Evolutionary conservation across 2,113 vertebrate species (phyloP), one percentile per base, ranked within the genome.

Genomic region (Gallinago paraguaiae): DNA sequence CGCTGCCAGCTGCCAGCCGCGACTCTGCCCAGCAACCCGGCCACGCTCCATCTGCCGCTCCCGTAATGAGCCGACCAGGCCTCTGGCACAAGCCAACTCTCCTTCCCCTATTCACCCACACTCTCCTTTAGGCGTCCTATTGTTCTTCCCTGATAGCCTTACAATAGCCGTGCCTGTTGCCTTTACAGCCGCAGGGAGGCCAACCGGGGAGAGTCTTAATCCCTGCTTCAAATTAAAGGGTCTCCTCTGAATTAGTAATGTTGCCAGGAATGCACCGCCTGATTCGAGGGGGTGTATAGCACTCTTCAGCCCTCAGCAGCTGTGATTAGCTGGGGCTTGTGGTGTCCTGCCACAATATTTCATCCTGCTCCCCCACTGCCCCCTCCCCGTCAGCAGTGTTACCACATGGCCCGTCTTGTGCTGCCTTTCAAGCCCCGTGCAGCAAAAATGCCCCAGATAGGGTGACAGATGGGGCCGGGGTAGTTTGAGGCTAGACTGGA

Each of bases 11-110:
- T 94, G 90, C 84, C 91, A 37, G 61, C 70, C 68, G 82, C 45
- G 56, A 79, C 92, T 98, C 98, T 98, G 98, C 98, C 97, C 96
- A 43, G 98, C 98, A 98, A 98, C 98, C 91, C 71, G 96, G 96
- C 97, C 97, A 96, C 93, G 96, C 97, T 98, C 98, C 98, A 98
- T 98, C 98, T 98, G 98, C 98, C 24, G 96, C 96, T 92, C 92
- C 97, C 86, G 77, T 94, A 97, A 97, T 98, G 96, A 98, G 97
- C 63, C 90, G 87, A 95, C 74, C 90, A 63, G 79, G 82, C 91
- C 93, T 94, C 97, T 97, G 98, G 98, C 98, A 98, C 98, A 98
- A 97, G 97, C 97, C 95, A 82, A 95, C 94, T 96, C 95, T 97
- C 97, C 54, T 97, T 97, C 96, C 96, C 96, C 98, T 96, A 95